These are phyloP conservation scores for Coptodon rendalli DNA, from an alignment of 2,113 vertebrate species.

Conservation along the genomic window DNA sequence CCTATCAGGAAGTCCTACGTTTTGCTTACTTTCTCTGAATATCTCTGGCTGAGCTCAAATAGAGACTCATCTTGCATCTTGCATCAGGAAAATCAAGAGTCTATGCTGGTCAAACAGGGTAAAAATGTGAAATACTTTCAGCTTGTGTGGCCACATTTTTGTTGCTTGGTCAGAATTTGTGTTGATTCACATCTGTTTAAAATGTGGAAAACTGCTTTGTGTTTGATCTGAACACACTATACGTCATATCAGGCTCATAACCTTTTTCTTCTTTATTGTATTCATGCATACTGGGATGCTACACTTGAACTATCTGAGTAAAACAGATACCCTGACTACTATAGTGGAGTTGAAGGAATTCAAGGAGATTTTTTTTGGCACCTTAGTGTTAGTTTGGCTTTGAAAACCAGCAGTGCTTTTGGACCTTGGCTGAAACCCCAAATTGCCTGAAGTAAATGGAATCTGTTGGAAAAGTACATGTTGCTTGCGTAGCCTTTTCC, in stretches of 20 bases:
- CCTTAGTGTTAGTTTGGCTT: neutral
- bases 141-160: neutral
- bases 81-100: neutral
- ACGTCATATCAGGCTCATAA: neutral
- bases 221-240: neutral
- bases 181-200: neutral
- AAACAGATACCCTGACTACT: neutral
- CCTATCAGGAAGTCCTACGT: neutral
- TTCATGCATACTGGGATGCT: neutral
- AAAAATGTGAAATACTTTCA: neutral
- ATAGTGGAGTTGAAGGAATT: neutral
- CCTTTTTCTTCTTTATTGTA: neutral
- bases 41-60: neutral
- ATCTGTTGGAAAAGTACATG: constrained; percentile 12
- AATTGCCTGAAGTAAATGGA: neutral
- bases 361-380: neutral
- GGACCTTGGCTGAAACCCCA: neutral
- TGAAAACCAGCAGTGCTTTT: neutral
- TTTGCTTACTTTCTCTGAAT: neutral
- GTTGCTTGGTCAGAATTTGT: neutral
- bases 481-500: constrained; percentile 3
- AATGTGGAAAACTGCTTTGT: neutral
- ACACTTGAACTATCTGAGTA: neutral
- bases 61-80: neutral
- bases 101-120: neutral